These are phyloP conservation scores for Neoscelio sp. DNA, from an alignment of 2,888 invertebrate genomes.

Conservation along the genomic window DNA sequence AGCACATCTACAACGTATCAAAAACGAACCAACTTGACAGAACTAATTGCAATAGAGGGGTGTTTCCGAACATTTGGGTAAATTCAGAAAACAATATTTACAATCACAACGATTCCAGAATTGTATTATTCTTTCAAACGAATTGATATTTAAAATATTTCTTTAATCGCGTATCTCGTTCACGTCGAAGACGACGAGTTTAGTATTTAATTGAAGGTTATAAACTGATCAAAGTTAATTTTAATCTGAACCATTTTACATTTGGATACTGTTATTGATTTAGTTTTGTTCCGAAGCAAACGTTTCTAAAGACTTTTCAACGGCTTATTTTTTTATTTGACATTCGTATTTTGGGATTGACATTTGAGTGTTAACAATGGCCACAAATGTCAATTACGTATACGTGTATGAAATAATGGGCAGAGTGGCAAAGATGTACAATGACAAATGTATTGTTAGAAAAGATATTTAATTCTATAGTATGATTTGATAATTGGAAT, in stretches of 20 bases:
- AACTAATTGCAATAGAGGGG: conserved; percentile 25
- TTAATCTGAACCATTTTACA: background rate
- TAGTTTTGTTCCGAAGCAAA: too few species aligned
- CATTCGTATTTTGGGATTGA: too few species aligned
- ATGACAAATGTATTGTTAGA: too few species aligned
- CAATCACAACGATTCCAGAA: background rate
- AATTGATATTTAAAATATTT: background rate
- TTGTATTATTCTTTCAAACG: background rate
- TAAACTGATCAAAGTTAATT: conserved; percentile 9
- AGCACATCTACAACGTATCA: conserved; percentile 17
- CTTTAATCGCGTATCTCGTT: background rate
- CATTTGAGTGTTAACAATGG: too few species aligned
- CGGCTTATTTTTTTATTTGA: too few species aligned
- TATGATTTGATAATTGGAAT: too few species aligned
- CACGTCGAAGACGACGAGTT: too few species aligned
- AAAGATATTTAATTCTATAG: too few species aligned
- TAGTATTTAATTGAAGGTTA: conserved; percentile 15
- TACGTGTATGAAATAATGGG: too few species aligned
- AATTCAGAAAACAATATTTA: background rate
- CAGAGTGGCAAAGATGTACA: too few species aligned
- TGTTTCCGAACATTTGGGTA: conserved; percentile 34
- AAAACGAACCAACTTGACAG: conserved; percentile 27
- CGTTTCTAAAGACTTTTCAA: too few species aligned
- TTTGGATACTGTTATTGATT: background rate
- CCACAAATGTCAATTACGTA: too few species aligned